A percentile compares a stretch with the other conserved stretches of the same genome.
phyloP scores from a whole-genome alignment of 2,797 vertebrate species.

The Cottoperca gobio region DNA sequence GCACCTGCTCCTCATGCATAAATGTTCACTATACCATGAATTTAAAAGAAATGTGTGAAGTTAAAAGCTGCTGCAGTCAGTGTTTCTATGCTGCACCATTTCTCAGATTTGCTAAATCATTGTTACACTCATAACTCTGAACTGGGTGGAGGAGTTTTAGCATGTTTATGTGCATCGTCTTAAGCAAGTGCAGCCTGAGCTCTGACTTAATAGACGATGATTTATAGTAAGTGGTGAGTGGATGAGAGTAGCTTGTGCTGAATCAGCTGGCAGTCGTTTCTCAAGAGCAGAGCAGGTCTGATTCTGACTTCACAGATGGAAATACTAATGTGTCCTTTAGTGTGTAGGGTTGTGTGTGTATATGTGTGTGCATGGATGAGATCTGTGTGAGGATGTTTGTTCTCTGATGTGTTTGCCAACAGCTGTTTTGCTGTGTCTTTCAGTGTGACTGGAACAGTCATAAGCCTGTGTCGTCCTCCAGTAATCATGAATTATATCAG shows the following conservation, averaged over 20 bases:
- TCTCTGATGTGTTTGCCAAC: slow-evolving; percentile 36
- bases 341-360: slow-evolving; percentile 6
- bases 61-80: slow-evolving; percentile 11
- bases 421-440: slow-evolving; percentile 48
- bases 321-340: background rate
- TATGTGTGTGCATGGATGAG: background rate
- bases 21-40: background rate
- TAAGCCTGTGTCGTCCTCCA: slow-evolving; percentile 18
- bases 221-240: slow-evolving; percentile 51
- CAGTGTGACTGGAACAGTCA: slow-evolving; percentile 36
- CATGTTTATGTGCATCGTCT: slow-evolving; percentile 37
- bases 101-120: slow-evolving; percentile 56
- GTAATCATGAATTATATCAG: slow-evolving; percentile 43
- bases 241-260: slow-evolving; percentile 46
- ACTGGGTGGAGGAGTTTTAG: slow-evolving; percentile 41
- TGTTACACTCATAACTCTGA: slow-evolving; percentile 33
- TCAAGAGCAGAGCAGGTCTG: slow-evolving; percentile 6
- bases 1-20: slow-evolving; percentile 21
- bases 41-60: too few species aligned
- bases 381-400: slow-evolving; percentile 23
- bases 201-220: slow-evolving; percentile 30
- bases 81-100: slow-evolving; percentile 38
- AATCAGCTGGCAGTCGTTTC: slow-evolving; percentile 52
- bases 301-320: background rate
- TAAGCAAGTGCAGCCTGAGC: slow-evolving; percentile 18